Base-by-base conservation (phyloP, 2,888 invertebrate genomes). In the Elegia similella region DNA sequence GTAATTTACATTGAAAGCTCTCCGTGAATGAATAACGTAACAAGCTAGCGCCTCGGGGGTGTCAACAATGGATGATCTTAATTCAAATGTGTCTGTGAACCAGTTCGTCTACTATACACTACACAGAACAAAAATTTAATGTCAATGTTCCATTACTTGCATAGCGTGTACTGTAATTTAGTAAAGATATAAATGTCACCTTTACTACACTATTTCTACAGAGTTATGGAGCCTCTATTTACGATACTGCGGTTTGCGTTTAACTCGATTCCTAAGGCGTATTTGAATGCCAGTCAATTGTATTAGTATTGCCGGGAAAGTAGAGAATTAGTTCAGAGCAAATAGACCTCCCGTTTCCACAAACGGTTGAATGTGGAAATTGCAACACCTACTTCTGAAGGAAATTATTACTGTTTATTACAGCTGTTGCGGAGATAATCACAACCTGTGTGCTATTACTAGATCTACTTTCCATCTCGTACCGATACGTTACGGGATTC, bases 381-480 rank as follows among this genome's bases (percentile, higher is more conserved):
- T 78, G 71, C 78, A 70, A 73, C 68, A 75, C 75, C 74, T 71
- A 78, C 74, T 81, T 80, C 70, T 70, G 70, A 69, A 75, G 76
- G 68, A 83, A 82, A 82, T 81, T 73, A 70, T 79, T 73, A 67
- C 69, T 69, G 73, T 68, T 73, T 71, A 73, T 76, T 75, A 77
- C 74, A 68, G 74, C 68, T 66, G 70, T 65, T 70, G 63, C 66
- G 57, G 57, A 70, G 68, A 76, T 74, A 72, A 76, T 75, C 72
- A 69, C 66, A 64, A 59, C 57, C 56, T 64, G 62, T 69, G 67
- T 72, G 65, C 67, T 70, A 74, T 76, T 76, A 73, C 70, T 59
- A 67, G 67, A 72, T 72, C 69, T 73, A 78, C 77, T 80, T 76
- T 82, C 76, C 68, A 75, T 78, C 67, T 73, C 69, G 60, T 59